phyloP scores from a whole-genome alignment of 1,140 invertebrate genomes.

The Steinernema feltiae region DNA sequence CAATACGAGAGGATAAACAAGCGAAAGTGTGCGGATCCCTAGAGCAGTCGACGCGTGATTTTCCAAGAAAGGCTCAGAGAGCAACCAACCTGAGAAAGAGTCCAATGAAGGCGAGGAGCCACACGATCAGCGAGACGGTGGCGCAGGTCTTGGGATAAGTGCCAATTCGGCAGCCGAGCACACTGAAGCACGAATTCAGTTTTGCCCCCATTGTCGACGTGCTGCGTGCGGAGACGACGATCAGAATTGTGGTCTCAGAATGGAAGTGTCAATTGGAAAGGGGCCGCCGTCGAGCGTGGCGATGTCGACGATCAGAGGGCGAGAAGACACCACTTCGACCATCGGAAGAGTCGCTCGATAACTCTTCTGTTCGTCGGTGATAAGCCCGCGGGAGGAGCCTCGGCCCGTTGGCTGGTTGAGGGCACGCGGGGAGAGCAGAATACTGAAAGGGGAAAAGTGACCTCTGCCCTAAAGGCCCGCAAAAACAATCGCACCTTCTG shows the following conservation, averaged over 20 bases:
- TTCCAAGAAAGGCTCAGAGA: neutral
- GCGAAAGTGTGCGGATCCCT: neutral
- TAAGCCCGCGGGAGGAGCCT: neutral
- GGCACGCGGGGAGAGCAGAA: neutral
- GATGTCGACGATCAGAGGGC: conserved; percentile 2
- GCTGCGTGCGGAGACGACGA: neutral
- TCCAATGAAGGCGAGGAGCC: neutral
- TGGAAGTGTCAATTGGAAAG: neutral
- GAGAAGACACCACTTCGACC: neutral
- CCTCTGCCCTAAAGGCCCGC: neutral
- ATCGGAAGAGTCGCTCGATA: neutral
- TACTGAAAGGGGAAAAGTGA: neutral
- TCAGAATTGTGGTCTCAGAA: neutral
- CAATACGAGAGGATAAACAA: neutral
- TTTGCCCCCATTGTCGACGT: neutral
- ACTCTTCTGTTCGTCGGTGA: neutral
- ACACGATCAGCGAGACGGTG: neutral
- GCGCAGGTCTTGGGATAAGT: neutral
- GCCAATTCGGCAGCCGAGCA: neutral
- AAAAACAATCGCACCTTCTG: no score
- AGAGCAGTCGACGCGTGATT: no score
- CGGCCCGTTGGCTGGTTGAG: neutral
- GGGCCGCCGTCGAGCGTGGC: neutral
- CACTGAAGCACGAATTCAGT: neutral
- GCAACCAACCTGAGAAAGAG: neutral